Evolutionary conservation across 2,113 vertebrate genomes (phyloP).

Genomic region (Thermophis baileyi): DNA sequence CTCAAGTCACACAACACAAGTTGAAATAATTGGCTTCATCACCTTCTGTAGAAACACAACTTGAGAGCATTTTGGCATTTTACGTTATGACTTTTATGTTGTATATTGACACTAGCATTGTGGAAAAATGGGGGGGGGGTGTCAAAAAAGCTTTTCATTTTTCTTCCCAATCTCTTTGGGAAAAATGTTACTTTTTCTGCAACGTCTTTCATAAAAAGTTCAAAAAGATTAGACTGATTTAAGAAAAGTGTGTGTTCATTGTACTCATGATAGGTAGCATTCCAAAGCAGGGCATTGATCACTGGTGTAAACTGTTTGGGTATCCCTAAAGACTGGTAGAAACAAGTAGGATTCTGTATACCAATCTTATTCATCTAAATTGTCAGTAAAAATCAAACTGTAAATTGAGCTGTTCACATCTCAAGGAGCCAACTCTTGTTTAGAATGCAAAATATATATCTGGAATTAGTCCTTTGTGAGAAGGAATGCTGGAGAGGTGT

Average conservation of each 20-base stretch:
- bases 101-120: background rate
- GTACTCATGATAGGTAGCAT: background rate
- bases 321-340: background rate
- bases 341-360: background rate
- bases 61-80: background rate
- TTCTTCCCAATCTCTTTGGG: background rate
- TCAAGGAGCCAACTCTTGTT: background rate
- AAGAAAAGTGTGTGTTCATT: background rate
- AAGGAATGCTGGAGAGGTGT: background rate
- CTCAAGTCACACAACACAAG: background rate
- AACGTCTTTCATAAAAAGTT: background rate
- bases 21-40: background rate
- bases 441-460: background rate
- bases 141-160: background rate
- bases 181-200: background rate
- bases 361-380: background rate
- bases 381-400: background rate
- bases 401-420: background rate
- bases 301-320: background rate
- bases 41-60: background rate
- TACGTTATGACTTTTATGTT: background rate
- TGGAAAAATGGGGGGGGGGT: background rate
- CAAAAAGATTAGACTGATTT: background rate
- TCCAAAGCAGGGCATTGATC: background rate
- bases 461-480: background rate